A percentile compares a stretch with the other conserved stretches of the same genome.
Conservation (phyloP, 2,113 vertebrate species). For the Nothocercus nigrocapillus region DNA sequence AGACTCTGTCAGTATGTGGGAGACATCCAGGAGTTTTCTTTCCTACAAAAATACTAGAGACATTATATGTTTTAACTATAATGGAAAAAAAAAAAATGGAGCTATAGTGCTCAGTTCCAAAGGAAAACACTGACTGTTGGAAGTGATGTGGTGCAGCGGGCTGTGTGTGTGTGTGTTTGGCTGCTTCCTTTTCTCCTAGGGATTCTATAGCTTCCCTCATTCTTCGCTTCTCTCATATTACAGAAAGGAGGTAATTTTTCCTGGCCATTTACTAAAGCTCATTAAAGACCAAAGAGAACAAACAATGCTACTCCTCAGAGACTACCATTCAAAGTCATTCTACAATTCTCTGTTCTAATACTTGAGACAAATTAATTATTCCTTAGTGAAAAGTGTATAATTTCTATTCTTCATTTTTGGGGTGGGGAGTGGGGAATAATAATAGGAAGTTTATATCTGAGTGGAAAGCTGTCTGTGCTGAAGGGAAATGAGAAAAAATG, state of each 20-base stretch:
- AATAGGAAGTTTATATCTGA: slow-evolving; percentile 90
- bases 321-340: slow-evolving; percentile 94
- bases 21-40: slow-evolving; percentile 53
- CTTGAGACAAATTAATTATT: slow-evolving; percentile 99
- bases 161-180: background rate
- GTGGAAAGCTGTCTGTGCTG: slow-evolving; percentile 87
- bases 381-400: slow-evolving; percentile 95
- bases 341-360: slow-evolving; percentile 96
- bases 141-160: background rate
- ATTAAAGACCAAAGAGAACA: slow-evolving; percentile 95
- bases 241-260: slow-evolving; percentile 93
- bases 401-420: slow-evolving; percentile 87
- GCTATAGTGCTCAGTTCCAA: slow-evolving; percentile 46
- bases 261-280: slow-evolving; percentile 97
- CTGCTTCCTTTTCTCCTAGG: slow-evolving; percentile 74
- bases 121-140: slow-evolving; percentile 4
- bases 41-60: slow-evolving; percentile 70
- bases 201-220: slow-evolving; percentile 86
- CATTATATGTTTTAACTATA: slow-evolving; percentile 70
- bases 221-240: slow-evolving; percentile 91
- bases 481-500: slow-evolving; percentile 92
- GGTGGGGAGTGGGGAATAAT: slow-evolving; percentile 81
- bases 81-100: slow-evolving; percentile 60
- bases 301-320: slow-evolving; percentile 97
- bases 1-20: slow-evolving; percentile 55